Evolutionary conservation across 2,113 vertebrate species (phyloP).

Genomic region (Mastomys natalensis): DNA sequence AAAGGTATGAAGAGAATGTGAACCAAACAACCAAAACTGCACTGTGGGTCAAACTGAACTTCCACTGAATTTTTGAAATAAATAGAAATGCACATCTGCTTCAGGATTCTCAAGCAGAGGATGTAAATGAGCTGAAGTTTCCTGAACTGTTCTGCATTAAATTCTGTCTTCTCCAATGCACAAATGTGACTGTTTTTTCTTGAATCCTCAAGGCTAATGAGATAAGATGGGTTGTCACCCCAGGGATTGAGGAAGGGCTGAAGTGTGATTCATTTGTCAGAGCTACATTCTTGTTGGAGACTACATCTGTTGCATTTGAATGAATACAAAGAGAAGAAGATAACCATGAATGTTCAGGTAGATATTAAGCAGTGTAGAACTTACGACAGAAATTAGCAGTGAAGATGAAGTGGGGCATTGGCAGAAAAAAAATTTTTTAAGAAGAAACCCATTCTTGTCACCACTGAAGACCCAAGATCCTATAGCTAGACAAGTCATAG

Average conservation of each 20-base stretch:
- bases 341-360: too few relatives aligned
- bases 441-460: not conserved
- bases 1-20: constrained; percentile 78
- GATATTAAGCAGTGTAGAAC: fast-evolving
- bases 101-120: constrained; percentile 78
- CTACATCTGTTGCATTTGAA: not conserved
- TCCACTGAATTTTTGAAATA: constrained; percentile 81
- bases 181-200: constrained; percentile 57
- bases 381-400: not conserved
- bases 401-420: not conserved
- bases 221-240: not conserved
- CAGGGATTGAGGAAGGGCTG: not conserved
- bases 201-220: constrained; percentile 44
- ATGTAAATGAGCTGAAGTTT: constrained; percentile 86
- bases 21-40: constrained; percentile 80
- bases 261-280: not conserved
- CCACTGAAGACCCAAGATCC: not conserved
- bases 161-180: constrained; percentile 71
- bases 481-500: not conserved
- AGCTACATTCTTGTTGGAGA: not conserved
- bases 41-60: constrained; percentile 81
- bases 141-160: constrained; percentile 74
- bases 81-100: constrained; percentile 85
- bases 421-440: not conserved
- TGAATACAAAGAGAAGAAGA: not conserved